These are phyloP conservation scores for Fundulus diaphanus DNA, from an alignment of 2,797 vertebrate species.

Conservation along the genomic window DNA sequence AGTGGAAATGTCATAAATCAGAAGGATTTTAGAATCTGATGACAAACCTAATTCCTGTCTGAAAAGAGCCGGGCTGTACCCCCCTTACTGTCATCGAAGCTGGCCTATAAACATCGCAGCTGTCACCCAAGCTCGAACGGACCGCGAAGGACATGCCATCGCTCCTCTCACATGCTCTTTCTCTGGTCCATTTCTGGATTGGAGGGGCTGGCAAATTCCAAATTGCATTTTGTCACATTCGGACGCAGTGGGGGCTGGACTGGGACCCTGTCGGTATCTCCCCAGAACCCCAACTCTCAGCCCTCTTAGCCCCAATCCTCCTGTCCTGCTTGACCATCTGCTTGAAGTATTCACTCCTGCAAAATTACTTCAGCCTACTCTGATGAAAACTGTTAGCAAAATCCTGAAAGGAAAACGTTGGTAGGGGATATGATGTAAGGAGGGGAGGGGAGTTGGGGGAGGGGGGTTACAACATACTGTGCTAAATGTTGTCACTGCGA, in stretches of 20 bases:
- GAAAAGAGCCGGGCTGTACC: slow-evolving; percentile 82
- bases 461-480: slow-evolving; percentile 42
- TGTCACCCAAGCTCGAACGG: slow-evolving; percentile 85
- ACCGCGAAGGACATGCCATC: slow-evolving; percentile 87
- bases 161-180: slow-evolving; percentile 85
- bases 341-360: slow-evolving; percentile 80
- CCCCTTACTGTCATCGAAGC: slow-evolving; percentile 89
- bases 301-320: slow-evolving; percentile 46
- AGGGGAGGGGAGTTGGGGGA: slow-evolving; percentile 43
- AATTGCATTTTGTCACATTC: slow-evolving; percentile 91
- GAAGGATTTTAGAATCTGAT: slow-evolving; percentile 90
- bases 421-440: slow-evolving; percentile 3
- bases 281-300: not conserved
- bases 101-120: slow-evolving; percentile 92
- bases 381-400: slow-evolving; percentile 75
- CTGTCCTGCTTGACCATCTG: slow-evolving; percentile 81
- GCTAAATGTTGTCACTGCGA: slow-evolving; percentile 85
- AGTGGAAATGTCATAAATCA: slow-evolving; percentile 88
- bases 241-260: slow-evolving; percentile 54
- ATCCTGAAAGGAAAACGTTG: slow-evolving; percentile 70
- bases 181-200: slow-evolving; percentile 84
- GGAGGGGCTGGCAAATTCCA: slow-evolving; percentile 82
- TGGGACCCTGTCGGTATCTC: slow-evolving; percentile 26
- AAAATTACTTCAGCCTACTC: slow-evolving; percentile 81
- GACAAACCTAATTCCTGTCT: slow-evolving; percentile 90